phyloP scores from a whole-genome alignment of 2,797 vertebrate species.

The Allobates femoralis region DNA sequence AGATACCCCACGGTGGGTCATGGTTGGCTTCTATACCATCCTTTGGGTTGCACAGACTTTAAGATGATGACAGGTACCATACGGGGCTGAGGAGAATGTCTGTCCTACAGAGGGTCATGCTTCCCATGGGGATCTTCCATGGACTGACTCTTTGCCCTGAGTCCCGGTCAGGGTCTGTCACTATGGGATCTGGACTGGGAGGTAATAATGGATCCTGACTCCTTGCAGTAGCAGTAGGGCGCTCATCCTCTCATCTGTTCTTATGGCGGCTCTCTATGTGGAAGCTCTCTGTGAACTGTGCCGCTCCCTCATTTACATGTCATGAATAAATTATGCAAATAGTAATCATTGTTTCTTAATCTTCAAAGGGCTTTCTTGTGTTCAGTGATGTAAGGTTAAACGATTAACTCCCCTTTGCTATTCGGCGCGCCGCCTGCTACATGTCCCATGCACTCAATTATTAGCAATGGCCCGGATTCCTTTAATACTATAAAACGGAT shows the following conservation, averaged over 20 bases:
- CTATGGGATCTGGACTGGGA: not conserved
- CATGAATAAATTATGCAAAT: slow-evolving; percentile 59
- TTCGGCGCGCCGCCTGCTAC: not conserved
- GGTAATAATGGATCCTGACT: slow-evolving; percentile 12
- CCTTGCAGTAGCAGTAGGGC: not conserved
- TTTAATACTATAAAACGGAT: slow-evolving; percentile 18
- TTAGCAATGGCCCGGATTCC: not conserved
- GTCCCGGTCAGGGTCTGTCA: not conserved
- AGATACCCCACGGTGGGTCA: too few relatives aligned
- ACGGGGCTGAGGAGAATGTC: too few relatives aligned
- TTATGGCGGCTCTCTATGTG: slow-evolving; percentile 28
- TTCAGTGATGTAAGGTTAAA: slow-evolving; percentile 46
- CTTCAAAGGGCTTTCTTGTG: slow-evolving; percentile 26
- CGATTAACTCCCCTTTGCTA: slow-evolving; percentile 31
- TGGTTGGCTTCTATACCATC: too few relatives aligned
- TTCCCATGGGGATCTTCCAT: not conserved
- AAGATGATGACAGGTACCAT: too few relatives aligned
- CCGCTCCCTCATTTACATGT: slow-evolving; percentile 44
- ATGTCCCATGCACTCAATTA: slow-evolving; percentile 25
- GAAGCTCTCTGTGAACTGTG: not conserved
- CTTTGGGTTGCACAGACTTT: too few relatives aligned
- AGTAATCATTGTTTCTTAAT: slow-evolving; percentile 34
- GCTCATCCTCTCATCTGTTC: slow-evolving; percentile 10
- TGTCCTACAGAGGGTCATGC: not conserved
- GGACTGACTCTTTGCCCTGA: not conserved